Evolutionary conservation across 2,797 vertebrate species (phyloP).

Genomic region (Megalops cyprinoides): DNA sequence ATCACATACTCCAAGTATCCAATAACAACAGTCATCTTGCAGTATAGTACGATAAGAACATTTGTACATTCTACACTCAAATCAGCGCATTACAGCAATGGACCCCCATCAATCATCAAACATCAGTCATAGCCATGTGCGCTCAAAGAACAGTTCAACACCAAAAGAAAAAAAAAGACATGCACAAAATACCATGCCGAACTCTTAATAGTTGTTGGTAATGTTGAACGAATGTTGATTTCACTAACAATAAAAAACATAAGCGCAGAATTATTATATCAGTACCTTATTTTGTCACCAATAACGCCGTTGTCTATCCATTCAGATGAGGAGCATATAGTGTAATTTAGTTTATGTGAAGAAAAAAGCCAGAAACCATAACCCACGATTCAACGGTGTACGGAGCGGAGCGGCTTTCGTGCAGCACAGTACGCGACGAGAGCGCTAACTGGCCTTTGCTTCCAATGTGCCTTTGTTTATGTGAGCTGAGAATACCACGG

Average conservation of each 20-base stretch:
- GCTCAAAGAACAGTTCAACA: not conserved
- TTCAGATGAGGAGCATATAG: conserved; percentile 52
- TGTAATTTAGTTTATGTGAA: conserved; percentile 29
- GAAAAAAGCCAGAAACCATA: conserved; percentile 23
- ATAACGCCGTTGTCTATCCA: conserved; percentile 61
- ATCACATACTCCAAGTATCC: not conserved
- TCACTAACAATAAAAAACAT: not conserved
- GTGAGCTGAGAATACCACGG: conserved; percentile 73
- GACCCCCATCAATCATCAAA: not conserved
- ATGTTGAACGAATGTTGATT: not conserved
- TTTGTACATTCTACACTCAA: not conserved
- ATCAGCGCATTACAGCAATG: not conserved
- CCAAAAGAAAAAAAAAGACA: conserved; percentile 23
- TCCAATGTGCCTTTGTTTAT: conserved; percentile 97
- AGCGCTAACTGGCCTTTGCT: conserved; percentile 66
- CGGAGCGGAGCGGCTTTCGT: conserved; percentile 15
- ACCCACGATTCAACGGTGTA: conserved; percentile 45
- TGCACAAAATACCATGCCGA: not conserved
- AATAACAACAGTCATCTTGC: conserved; percentile 1
- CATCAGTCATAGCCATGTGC: not conserved
- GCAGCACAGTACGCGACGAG: conserved; percentile 22
- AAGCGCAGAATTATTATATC: conserved; percentile 44
- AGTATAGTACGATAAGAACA: not conserved
- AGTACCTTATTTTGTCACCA: conserved; percentile 52
- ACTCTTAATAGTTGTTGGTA: not conserved